phyloP scores from a whole-genome alignment of 2,888 invertebrate species.

The Drosophila mimica region DNA sequence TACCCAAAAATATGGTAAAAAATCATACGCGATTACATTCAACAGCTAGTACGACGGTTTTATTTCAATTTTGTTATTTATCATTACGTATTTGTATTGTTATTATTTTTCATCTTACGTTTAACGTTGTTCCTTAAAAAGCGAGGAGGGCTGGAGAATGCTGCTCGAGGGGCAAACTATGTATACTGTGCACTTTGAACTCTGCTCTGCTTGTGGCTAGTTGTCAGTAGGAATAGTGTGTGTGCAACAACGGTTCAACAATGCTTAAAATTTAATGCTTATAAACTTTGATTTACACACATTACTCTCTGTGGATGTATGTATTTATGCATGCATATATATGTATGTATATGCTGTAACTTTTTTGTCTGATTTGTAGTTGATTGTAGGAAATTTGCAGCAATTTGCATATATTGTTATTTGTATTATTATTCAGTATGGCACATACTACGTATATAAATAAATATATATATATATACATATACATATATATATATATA shows the following conservation, averaged over 20 bases:
- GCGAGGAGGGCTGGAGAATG: slow-evolving; percentile 17
- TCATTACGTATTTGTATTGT: slow-evolving; percentile 1
- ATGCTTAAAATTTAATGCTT: slow-evolving; percentile 33
- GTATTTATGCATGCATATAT: slow-evolving; percentile 8
- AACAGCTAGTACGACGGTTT: slow-evolving; percentile 63
- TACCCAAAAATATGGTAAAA: not conserved
- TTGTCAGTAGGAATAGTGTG: slow-evolving; percentile 23
- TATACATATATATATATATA: not conserved
- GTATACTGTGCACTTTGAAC: not conserved
- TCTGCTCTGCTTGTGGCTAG: slow-evolving; percentile 33
- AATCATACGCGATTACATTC: slow-evolving; percentile 32
- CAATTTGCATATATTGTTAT: slow-evolving; percentile 43
- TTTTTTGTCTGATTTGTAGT: slow-evolving; percentile 43
- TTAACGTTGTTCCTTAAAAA: slow-evolving; percentile 33
- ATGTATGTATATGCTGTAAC: slow-evolving; percentile 8
- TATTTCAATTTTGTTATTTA: slow-evolving; percentile 8
- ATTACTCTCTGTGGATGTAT: slow-evolving; percentile 1
- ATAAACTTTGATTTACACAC: slow-evolving; percentile 1
- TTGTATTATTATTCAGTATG: slow-evolving; percentile 11
- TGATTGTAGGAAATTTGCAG: slow-evolving; percentile 71
- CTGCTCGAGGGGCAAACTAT: slow-evolving; percentile 19
- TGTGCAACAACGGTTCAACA: slow-evolving; percentile 57
- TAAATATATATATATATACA: too few relatives aligned
- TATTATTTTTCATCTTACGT: slow-evolving; percentile 12
- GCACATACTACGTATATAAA: too few relatives aligned